Conservation (phyloP, 2,797 vertebrate genomes). For the Cichlasoma orientale region DNA sequence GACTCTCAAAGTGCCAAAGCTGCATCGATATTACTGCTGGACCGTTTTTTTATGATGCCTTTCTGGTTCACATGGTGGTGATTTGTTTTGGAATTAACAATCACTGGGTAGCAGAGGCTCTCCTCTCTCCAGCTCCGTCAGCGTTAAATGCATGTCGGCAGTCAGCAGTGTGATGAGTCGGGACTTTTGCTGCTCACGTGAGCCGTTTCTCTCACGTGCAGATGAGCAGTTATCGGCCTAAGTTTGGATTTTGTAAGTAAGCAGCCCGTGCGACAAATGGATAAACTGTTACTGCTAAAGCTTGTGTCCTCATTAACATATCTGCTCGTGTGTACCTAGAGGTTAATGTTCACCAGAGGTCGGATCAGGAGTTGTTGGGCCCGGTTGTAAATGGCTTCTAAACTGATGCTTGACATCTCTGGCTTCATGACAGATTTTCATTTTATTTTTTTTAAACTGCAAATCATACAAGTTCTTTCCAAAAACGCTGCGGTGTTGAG, state of each 20-base stretch:
- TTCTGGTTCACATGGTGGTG: not conserved
- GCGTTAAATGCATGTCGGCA: conserved; percentile 21
- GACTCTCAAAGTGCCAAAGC: not conserved
- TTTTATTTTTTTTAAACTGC: not conserved
- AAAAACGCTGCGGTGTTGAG: not conserved
- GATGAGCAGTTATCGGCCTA: not conserved
- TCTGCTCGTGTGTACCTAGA: not conserved
- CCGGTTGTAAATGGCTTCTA: not conserved
- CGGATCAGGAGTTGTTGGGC: not conserved
- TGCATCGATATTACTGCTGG: not conserved
- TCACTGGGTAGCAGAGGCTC: not conserved
- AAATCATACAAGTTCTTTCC: not conserved
- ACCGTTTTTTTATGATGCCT: not conserved
- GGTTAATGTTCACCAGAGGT: not conserved
- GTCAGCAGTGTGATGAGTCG: conserved; percentile 17
- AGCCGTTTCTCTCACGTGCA: not conserved
- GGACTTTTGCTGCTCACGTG: not conserved
- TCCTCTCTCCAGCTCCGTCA: not conserved
- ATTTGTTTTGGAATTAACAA: conserved; percentile 9
- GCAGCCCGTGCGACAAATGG: too few species aligned
- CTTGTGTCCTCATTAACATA: too few species aligned
- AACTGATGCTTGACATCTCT: not conserved
- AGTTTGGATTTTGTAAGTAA: not conserved
- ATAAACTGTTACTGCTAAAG: too few species aligned
- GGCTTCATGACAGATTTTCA: not conserved